Evolutionary conservation across 2,888 invertebrate species (phyloP).

Genomic region (Ichneumoninae sp.): DNA sequence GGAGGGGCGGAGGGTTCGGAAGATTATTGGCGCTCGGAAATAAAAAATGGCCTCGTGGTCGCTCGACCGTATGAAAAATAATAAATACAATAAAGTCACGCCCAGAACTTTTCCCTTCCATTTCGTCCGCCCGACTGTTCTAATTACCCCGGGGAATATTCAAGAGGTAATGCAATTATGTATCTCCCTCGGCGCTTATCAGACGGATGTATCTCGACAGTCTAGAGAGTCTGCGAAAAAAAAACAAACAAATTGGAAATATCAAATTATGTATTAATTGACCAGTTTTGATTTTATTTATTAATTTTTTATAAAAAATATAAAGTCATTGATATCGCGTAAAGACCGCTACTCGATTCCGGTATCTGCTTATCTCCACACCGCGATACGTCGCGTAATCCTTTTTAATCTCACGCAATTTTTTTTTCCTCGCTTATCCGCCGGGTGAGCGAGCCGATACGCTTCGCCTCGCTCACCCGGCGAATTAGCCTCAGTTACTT

Average conservation of each 20-base stretch:
- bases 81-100: constrained; percentile 16
- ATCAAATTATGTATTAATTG: background rate
- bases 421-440: constrained; percentile 21
- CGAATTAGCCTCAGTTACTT: background rate
- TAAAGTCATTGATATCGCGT: background rate
- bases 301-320: background rate
- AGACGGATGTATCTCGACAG: background rate
- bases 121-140: background rate
- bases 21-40: background rate
- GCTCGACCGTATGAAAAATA: background rate
- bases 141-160: constrained; percentile 17
- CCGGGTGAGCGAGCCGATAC: background rate
- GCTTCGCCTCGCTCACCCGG: background rate
- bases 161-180: background rate
- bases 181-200: background rate
- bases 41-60: constrained; percentile 14
- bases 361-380: background rate
- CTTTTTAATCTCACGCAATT: constrained; percentile 28
- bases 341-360: background rate
- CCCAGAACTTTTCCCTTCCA: background rate
- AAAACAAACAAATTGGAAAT: background rate
- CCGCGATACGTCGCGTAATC: constrained; percentile 4
- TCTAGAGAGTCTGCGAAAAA: background rate
- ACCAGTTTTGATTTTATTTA: background rate
- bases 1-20: background rate